Evolutionary conservation across 2,888 invertebrate species (phyloP).

Genomic region (Drosophila neoperkinsi): DNA sequence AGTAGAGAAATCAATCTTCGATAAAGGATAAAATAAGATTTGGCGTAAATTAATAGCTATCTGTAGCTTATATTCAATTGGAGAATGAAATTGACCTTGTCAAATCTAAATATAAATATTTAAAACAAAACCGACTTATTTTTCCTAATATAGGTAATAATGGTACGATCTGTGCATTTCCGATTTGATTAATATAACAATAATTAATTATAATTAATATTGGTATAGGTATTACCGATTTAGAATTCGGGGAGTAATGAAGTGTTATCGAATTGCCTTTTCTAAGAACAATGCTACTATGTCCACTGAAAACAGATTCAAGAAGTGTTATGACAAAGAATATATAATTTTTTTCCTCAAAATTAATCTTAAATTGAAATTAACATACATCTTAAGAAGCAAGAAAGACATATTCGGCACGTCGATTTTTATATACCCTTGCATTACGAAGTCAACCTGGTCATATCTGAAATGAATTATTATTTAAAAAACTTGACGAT

Average conservation of each 20-base stretch:
- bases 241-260: neutral
- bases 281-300: neutral
- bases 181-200: neutral
- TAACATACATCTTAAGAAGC: neutral
- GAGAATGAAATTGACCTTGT: neutral
- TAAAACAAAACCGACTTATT: neutral
- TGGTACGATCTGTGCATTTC: neutral
- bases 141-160: neutral
- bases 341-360: neutral
- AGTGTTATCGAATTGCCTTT: neutral
- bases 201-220: neutral
- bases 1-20: neutral
- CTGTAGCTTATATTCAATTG: neutral
- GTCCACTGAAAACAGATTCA: neutral
- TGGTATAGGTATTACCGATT: neutral
- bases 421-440: neutral
- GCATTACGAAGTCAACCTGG: neutral
- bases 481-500: too few species aligned
- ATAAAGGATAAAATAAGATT: neutral
- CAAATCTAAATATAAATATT: neutral
- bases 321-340: neutral
- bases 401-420: neutral
- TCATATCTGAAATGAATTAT: neutral
- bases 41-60: neutral
- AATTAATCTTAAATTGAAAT: neutral